Percentiles rank a stretch among this genome's conserved stretches.
Evolutionary conservation across 2,888 invertebrate genomes (phyloP).

Genomic region (Heliconius erato): DNA sequence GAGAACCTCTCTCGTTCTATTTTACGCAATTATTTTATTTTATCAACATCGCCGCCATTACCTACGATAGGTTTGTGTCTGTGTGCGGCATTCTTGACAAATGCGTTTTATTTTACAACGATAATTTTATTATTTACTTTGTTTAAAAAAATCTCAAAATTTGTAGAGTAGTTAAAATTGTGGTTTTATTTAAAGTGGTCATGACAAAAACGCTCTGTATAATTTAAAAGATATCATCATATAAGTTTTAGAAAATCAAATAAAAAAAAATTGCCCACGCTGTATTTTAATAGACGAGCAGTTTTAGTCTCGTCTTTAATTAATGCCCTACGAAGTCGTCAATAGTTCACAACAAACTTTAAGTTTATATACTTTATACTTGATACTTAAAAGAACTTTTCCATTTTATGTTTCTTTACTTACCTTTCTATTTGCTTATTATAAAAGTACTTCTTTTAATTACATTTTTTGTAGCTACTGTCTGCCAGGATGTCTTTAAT

Average conservation of each 20-base stretch:
- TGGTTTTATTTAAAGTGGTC: too few species aligned
- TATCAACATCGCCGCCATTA: too few species aligned
- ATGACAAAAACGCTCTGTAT: too few species aligned
- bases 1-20: too few species aligned
- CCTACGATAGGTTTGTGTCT: too few species aligned
- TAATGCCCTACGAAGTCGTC: neutral
- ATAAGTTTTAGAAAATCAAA: neutral
- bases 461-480: slow-evolving; percentile 5
- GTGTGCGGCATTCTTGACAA: too few species aligned
- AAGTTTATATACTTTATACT: slow-evolving; percentile 2
- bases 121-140: too few species aligned
- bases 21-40: too few species aligned
- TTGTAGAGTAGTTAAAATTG: too few species aligned
- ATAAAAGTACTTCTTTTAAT: slow-evolving; percentile 5
- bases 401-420: neutral
- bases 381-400: slow-evolving; percentile 4
- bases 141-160: too few species aligned
- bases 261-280: neutral
- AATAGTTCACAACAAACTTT: slow-evolving; percentile 3
- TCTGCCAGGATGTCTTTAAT: neutral
- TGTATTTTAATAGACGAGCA: neutral
- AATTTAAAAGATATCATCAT: too few species aligned
- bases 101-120: too few species aligned
- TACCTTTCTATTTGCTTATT: slow-evolving; percentile 8
- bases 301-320: neutral